Base-by-base conservation (phyloP, 2,797 vertebrate genomes). In the Intellagama lesueurii region DNA sequence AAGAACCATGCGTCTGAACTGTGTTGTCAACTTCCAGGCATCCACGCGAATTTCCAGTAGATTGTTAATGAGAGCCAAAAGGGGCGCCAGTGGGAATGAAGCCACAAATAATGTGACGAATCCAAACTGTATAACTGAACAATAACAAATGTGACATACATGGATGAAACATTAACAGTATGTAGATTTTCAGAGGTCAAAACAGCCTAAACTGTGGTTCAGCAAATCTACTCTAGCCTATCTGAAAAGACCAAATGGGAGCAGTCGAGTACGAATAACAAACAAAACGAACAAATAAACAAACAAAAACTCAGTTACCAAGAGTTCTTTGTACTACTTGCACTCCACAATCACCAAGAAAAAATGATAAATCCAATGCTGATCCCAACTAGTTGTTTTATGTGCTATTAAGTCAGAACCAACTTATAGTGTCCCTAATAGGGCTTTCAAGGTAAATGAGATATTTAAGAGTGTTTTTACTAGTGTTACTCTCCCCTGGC, bases 101-200 rank as follows among this genome's bases (percentile, higher is more conserved):
- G 98, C 98, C 97, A 99, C 98, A 85, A 99, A 99, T 79, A 99
- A 96, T 86, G 98, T 99, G 93, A 99, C 98, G 90, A 99, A 99
- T 92, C 98, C 98, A 96, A 99, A 99, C 96, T 99, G 98, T 95
- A 99, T 99, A 88, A 98, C 98, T 99, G 97, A 64, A 16, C 83
- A 92, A 96, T 87, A 86, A 90, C 89, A 94, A 88, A 97, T 85
- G 89, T 81, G 85, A 94, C 66, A 87, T 8, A 89, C 4, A 66
- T 3, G 1, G 11, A 47, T 79, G 87, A 93, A 72, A 64, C n/a
- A 87, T 88, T 86, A 83, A 32, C 52, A 26, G 4, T n/a, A 6
- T 60, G 76, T 79, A 24, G 26, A 30, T 60, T 72, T 85, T 89
- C 35, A 85, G n/a, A 89, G 28, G 22, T 80, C 76, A 79, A 35